Conservation (phyloP, 2,113 vertebrate genomes). For the Melanerpes formicivorus region DNA sequence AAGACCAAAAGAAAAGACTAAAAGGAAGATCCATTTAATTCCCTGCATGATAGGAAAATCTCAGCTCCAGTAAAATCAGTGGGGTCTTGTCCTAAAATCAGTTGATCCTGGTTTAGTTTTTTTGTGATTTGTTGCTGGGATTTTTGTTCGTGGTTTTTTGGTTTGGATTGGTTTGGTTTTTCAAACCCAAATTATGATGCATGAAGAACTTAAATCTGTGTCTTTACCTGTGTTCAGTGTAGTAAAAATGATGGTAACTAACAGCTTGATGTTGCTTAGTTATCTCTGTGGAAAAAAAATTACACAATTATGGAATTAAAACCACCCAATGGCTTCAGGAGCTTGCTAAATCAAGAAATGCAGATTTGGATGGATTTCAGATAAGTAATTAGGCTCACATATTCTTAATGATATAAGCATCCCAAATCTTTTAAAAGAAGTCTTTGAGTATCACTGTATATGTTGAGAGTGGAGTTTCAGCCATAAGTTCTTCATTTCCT, state of each 20-base stretch:
- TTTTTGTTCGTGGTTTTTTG: background rate
- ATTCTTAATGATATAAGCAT: background rate
- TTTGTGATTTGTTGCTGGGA: background rate
- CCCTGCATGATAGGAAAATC: background rate
- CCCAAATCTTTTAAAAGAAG: background rate
- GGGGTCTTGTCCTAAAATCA: background rate
- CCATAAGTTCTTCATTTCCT: background rate
- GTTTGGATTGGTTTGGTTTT: background rate
- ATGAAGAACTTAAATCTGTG: background rate
- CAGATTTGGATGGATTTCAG: background rate
- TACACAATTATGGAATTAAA: background rate
- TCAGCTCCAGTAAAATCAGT: background rate
- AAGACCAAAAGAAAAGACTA: background rate
- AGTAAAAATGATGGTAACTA: background rate
- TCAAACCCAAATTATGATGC: background rate
- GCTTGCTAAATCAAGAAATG: background rate
- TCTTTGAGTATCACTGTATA: background rate
- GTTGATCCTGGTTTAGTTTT: background rate
- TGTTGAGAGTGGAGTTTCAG: background rate
- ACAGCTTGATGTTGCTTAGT: background rate
- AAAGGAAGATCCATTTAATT: background rate
- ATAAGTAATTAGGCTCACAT: background rate
- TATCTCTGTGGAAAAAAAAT: background rate
- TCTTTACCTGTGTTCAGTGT: background rate
- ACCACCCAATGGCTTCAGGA: background rate